Conservation (phyloP, 2,113 vertebrate species). For the Takifugu flavidus region DNA sequence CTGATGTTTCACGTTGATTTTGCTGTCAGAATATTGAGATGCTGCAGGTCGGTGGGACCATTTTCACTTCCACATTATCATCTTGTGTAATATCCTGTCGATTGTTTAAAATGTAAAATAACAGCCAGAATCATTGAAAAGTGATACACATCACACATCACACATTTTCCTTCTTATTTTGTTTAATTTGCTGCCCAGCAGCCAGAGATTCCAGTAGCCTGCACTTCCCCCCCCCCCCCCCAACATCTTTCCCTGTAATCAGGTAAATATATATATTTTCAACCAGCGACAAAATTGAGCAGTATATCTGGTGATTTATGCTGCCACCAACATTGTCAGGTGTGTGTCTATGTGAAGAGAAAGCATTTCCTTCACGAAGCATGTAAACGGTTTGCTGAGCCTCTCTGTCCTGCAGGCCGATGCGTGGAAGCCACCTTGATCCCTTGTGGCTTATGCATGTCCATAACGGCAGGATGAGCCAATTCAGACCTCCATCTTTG, state of each 20-base stretch:
- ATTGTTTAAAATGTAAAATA: background rate
- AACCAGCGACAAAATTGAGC: conserved; percentile 3
- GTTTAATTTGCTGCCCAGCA: conserved; percentile 52
- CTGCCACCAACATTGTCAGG: conserved; percentile 6
- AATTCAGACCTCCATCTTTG: conserved; percentile 14
- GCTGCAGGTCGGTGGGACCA: too few relatives aligned
- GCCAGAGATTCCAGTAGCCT: conserved; percentile 40
- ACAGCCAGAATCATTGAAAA: background rate
- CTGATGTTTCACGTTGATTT: too few relatives aligned
- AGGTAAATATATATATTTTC: background rate
- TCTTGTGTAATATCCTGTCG: background rate
- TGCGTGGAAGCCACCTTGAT: conserved; percentile 46
- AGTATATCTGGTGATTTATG: conserved; percentile 17
- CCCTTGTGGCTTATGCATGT: conserved; percentile 18
- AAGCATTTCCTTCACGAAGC: conserved; percentile 55
- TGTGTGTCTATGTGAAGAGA: conserved; percentile 4
- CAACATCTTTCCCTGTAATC: background rate
- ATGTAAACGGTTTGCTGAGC: conserved; percentile 50
- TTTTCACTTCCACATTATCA: background rate
- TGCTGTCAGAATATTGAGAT: too few relatives aligned
- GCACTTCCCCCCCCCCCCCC: conserved; percentile 39
- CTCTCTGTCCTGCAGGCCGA: conserved; percentile 35
- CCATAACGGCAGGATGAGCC: conserved; percentile 19
- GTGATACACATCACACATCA: background rate
- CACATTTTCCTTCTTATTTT: background rate